Base-by-base conservation (phyloP, 2,888 invertebrate species). In the Marasmarcha lunaedactyla region DNA sequence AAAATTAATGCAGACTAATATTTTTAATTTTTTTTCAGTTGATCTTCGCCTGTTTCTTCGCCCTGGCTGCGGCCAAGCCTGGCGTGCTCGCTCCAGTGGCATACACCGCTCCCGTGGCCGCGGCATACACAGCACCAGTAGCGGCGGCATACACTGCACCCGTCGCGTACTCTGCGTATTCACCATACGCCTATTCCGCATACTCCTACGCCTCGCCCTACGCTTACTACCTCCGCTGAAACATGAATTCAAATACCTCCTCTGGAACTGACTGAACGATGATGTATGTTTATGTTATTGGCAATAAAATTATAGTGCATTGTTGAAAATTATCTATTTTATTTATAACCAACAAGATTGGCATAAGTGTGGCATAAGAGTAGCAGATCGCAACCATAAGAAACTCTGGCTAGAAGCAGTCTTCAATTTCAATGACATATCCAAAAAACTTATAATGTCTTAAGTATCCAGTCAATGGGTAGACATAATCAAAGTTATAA, bases 41-140 rank as follows among this genome's bases (percentile, higher is more conserved):
- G 61, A 69, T 86, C 48, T 71, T 87, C 67, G 69, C 77, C 47
- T 83, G 85, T 57, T 63, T 87, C 51, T 61, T 87, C 76, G 86
- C 86, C 34, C 57, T 66, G 47, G 60, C 63, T 35, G 44, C 55
- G 42, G 67, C 67, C 45, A 66, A 66, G 51, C 67, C 67, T 4
- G 34, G 34, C 34, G 12, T 9, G 47, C 59, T 48, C 55, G 30
- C 30, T 11, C 14, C 51, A 15, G 47, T 50, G n/a, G 49, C 50
- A 1, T 51, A 50, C 42, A 42, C 59, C 1, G 51, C 49, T 1
- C 47, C 49, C 14, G 47, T 49, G 2, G 49, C 47, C 7, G 43
- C 48, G 1, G 50, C 47, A 2, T 51, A 50, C 47, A 44, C 47
- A 6, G 47, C 50, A 1, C 48, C 50, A 10, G 37, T 45, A 7